Percentiles rank a stretch among this genome's conserved stretches.
Conservation (phyloP, 2,888 invertebrate species). For the Schizaphis graminum region DNA sequence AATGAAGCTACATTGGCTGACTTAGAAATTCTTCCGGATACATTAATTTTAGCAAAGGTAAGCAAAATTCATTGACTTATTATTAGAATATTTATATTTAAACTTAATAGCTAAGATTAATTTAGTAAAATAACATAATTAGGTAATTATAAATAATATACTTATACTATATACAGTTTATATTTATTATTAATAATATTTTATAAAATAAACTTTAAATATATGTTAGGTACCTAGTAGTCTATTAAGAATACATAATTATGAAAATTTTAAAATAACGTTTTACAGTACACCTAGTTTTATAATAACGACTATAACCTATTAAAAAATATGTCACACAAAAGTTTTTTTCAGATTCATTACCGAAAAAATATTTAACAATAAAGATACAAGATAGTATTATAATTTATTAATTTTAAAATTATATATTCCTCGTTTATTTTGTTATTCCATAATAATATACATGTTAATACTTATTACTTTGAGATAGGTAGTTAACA, state of each 20-base stretch:
- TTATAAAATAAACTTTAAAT: background rate
- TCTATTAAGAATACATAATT: background rate
- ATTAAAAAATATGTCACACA: background rate
- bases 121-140: background rate
- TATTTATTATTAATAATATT: background rate
- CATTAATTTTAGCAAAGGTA: constrained; percentile 69
- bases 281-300: background rate
- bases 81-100: background rate
- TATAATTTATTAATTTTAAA: background rate
- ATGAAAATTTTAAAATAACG: background rate
- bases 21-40: constrained; percentile 68
- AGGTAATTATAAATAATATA: background rate
- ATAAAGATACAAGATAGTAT: background rate
- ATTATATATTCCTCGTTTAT: background rate
- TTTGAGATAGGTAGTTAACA: background rate
- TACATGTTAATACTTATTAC: background rate
- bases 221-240: background rate
- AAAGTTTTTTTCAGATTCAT: background rate
- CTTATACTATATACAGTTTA: too few species aligned
- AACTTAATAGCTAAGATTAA: background rate
- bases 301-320: background rate
- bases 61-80: constrained; percentile 28
- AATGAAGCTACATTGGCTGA: constrained; percentile 68
- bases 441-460: background rate
- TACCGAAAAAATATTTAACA: background rate